phyloP scores from a whole-genome alignment of 2,113 vertebrate genomes.

The Epinephelus moara region DNA sequence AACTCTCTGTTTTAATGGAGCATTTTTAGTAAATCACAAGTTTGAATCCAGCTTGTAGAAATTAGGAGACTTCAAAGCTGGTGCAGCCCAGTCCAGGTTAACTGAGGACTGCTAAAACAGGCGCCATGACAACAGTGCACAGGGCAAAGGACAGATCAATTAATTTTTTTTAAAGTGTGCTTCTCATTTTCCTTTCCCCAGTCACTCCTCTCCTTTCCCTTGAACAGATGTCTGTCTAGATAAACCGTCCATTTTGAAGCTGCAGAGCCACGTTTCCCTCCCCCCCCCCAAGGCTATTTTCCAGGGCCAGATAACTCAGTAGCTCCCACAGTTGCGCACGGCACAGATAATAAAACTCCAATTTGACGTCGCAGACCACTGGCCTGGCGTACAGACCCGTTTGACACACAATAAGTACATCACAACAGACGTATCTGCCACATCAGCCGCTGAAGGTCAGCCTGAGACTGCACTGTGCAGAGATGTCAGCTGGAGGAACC shows the following conservation, averaged over 20 bases:
- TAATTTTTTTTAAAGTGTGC: background rate
- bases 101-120: conserved; percentile 18
- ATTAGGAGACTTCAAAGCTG: background rate
- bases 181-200: conserved; percentile 13
- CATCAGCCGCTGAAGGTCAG: conserved; percentile 64
- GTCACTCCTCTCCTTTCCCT: conserved; percentile 25
- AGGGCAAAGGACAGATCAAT: conserved; percentile 12
- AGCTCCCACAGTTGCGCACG: conserved; percentile 52
- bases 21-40: background rate
- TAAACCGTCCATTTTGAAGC: conserved; percentile 56
- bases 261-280: conserved; percentile 38
- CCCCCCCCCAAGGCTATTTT: conserved; percentile 64
- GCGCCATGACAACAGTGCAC: conserved; percentile 1
- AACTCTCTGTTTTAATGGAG: background rate
- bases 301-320: conserved; percentile 62
- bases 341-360: conserved; percentile 72
- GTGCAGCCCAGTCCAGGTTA: background rate
- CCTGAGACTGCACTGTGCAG: conserved; percentile 19
- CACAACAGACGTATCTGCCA: conserved; percentile 44
- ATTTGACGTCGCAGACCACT: conserved; percentile 60
- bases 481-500: conserved; percentile 42
- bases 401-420: conserved; percentile 63
- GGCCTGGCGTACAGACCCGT: conserved; percentile 37
- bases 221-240: conserved; percentile 67
- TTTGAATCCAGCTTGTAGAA: background rate